Evolutionary conservation across 2,113 vertebrate species (phyloP).

Genomic region (Cyphomyrus plagiostoma): DNA sequence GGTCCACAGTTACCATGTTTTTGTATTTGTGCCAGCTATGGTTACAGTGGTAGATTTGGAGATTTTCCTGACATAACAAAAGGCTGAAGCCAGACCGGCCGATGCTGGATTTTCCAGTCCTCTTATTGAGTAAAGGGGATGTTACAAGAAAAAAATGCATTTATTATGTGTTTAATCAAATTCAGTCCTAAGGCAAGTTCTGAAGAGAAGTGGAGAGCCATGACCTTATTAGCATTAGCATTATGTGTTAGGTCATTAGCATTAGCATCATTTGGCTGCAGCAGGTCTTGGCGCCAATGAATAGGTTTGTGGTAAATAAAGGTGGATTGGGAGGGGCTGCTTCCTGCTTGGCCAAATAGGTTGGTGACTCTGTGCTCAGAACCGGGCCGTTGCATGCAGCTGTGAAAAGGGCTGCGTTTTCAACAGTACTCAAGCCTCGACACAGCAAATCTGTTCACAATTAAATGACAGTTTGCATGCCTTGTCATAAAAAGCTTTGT

Average conservation of each 20-base stretch:
- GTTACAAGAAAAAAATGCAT: background rate
- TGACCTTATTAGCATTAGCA: background rate
- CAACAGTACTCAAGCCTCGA: background rate
- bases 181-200: conserved; percentile 12
- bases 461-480: background rate
- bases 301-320: conserved; percentile 9
- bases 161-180: conserved; percentile 15
- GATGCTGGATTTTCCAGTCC: conserved; percentile 13
- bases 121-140: conserved; percentile 4
- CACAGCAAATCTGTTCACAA: background rate
- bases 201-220: background rate
- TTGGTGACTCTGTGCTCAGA: background rate
- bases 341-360: conserved; percentile 14
- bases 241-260: background rate
- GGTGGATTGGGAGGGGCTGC: background rate
- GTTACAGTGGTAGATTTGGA: conserved; percentile 10
- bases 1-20: background rate
- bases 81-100: background rate
- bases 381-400: background rate
- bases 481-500: background rate
- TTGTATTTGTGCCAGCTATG: background rate
- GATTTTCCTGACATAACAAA: conserved; percentile 15
- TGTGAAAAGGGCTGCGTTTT: background rate
- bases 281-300: background rate
- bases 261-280: background rate